Base-by-base conservation (phyloP, 2,888 invertebrate species). In the Agonum fuliginosum region DNA sequence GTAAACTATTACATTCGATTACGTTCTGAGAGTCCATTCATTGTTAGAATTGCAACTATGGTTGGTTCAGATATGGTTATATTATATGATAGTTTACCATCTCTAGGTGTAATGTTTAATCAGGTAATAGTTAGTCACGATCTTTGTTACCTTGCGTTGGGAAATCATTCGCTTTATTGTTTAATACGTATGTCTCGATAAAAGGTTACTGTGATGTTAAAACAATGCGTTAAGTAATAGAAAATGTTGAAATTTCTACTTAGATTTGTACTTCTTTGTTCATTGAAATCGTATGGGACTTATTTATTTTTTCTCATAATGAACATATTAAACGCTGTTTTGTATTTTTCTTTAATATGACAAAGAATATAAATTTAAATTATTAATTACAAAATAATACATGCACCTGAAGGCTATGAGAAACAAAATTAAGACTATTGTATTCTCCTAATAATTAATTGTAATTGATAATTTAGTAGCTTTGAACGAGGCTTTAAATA, bases 81-180 rank as follows among this genome's bases (percentile, higher is more conserved):
- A 12, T 37, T 37, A 46, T 46, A 17, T 17, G 17, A 46, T 17
- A 46, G 2, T 20, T 51, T 51, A 8, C 17, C 58, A 62, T 54
- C 54, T 54, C 2, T 54, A 54, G 54, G 54, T 54, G 54, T 62
- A 62, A 62, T 62, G 17, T 62, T 19, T 19, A 30, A 62, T 62
- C 30, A 62, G 58, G 58, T 14, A 62, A 62, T n/a, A 62, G 54
- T 62, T 30, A 30, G 58, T 62, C 58, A 62, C 58, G 58, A 62
- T 62, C 22, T 54, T 54, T 54, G 5, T 54, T 54, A 54, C 54
- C 54, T 54, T 62, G 27, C 58, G 58, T 62, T 62, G 30, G 10
- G 58, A 62, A 62, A 62, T 54, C 24, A 37, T 37, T 37, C 37
- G 37, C 37, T 37, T 10, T 12, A 24, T 48, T 48, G 20, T 54